Percentiles rank a stretch among this genome's conserved stretches.
Conservation (phyloP, 2,888 invertebrate genomes). For the Phragmatobia fuliginosa region DNA sequence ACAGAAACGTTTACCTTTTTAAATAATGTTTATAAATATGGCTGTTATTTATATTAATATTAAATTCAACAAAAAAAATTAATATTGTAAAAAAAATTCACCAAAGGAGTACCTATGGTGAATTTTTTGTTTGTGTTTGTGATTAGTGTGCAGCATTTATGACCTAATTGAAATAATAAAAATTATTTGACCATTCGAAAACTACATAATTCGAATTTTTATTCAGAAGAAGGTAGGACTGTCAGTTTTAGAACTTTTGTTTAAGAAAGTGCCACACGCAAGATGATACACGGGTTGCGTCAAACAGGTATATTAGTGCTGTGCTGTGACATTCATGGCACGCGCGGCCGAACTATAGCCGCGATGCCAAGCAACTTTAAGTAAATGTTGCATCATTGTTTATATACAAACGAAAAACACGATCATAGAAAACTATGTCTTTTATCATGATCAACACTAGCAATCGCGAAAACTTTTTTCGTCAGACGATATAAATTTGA, state of each 20-base stretch:
- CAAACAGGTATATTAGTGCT: background rate
- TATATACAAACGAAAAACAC: conserved; percentile 25
- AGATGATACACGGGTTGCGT: background rate
- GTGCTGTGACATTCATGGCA: background rate
- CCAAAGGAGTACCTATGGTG: no score
- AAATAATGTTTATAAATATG: no score
- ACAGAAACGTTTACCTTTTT: no score
- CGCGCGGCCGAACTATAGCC: background rate
- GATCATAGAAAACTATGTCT: conserved; percentile 21
- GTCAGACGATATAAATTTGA: conserved; percentile 41
- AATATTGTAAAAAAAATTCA: no score
- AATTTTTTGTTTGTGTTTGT: no score
- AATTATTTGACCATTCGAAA: no score
- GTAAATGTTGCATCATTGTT: conserved; percentile 58
- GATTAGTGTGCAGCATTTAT: no score
- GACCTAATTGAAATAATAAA: no score
- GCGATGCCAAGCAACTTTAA: conserved; percentile 41
- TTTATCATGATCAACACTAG: conserved; percentile 33
- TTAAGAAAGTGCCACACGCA: background rate
- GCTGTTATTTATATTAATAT: no score
- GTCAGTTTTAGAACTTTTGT: background rate
- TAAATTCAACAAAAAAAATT: no score
- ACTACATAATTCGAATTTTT: no score
- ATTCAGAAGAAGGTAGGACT: no score
- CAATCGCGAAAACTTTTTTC: conserved; percentile 60